Evolutionary conservation across 2,888 invertebrate species (phyloP), one percentile per base, ranked within the genome.

Genomic region (Cetonia aurata): DNA sequence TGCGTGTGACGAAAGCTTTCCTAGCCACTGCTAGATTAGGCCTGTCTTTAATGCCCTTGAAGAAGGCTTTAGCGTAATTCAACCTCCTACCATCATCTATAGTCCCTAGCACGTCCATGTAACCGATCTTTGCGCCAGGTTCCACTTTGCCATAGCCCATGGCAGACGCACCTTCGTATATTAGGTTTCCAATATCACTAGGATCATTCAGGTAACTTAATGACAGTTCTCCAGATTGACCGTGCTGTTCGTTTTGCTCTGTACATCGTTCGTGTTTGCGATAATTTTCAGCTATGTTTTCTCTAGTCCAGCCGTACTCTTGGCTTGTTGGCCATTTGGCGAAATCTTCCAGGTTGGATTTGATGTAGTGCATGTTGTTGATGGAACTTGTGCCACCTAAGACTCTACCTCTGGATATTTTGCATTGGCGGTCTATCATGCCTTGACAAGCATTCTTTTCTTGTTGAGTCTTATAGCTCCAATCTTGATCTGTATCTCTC

Each of bases 281-380:
- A 65, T 71, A 76, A 53, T 72, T 70, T 42, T 95, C 94, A 12
- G 8, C 67, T 92, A 89, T 80, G 88, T 74, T 67, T 71, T 60
- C 52, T 59, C 73, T 93, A 1, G 91, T 88, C 96, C 96, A 96
- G 3, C 95, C 95, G 0, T 89, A 87, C 80, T 94, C 93, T 0
- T 95, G 95, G 12, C 90, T 85, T 0, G 88, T 86, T 50, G 91
- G 92, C 96, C 96, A 96, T 60, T 91, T 88, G 81, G 95, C 92
- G 80, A 89, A 96, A 82, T 96, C 95, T 0, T 91, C 86, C 57
- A 89, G 88, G 82, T 94, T 94, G 85, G 86, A 73, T 74, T 79
- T 72, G 3, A 79, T 73, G 76, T 85, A 85, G 41, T 82, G 80
- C 85, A 88, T 84, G 73, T 83, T 83, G 77, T 87, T 87, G 42